Evolutionary conservation across 2,888 invertebrate genomes (phyloP).

Genomic region (Torymus auratus): DNA sequence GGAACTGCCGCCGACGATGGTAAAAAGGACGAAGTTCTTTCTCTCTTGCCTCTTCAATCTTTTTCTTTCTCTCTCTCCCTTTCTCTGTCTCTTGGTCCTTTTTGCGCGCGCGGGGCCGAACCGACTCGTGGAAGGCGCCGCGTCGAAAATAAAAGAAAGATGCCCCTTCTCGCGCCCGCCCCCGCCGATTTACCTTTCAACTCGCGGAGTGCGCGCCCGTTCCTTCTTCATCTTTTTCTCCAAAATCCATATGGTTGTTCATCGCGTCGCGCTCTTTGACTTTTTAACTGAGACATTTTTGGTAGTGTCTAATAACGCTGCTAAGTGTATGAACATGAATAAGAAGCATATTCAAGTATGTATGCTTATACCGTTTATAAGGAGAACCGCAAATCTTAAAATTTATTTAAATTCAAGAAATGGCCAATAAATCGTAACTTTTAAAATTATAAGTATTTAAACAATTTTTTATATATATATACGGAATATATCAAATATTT

Average conservation of each 20-base stretch:
- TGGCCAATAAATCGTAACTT: no score
- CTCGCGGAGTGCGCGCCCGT: conserved; percentile 63
- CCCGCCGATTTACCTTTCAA: conserved; percentile 72
- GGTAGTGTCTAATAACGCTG: no score
- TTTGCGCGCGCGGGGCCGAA: conserved; percentile 28
- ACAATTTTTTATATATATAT: no score
- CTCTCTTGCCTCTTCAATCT: conserved; percentile 41
- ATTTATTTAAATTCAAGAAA: no score
- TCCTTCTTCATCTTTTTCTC: conserved; percentile 15
- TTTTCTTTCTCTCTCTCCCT: conserved; percentile 46
- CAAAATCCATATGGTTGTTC: conserved; percentile 3
- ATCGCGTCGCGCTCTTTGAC: not conserved
- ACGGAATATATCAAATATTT: no score
- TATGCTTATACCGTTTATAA: no score
- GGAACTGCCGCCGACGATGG: conserved; percentile 58
- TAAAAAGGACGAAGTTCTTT: conserved; percentile 63
- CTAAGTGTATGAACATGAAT: no score
- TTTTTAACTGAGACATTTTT: not conserved
- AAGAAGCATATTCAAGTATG: no score
- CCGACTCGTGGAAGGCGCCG: conserved; percentile 30
- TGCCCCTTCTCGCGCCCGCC: conserved; percentile 66
- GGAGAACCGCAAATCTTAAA: no score
- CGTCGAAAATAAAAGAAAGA: conserved; percentile 63
- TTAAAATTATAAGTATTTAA: no score
- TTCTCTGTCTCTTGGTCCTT: conserved; percentile 44